These are phyloP conservation scores for Apolygus lucorum DNA, from an alignment of 1,140 invertebrate species.

Conservation along the genomic window DNA sequence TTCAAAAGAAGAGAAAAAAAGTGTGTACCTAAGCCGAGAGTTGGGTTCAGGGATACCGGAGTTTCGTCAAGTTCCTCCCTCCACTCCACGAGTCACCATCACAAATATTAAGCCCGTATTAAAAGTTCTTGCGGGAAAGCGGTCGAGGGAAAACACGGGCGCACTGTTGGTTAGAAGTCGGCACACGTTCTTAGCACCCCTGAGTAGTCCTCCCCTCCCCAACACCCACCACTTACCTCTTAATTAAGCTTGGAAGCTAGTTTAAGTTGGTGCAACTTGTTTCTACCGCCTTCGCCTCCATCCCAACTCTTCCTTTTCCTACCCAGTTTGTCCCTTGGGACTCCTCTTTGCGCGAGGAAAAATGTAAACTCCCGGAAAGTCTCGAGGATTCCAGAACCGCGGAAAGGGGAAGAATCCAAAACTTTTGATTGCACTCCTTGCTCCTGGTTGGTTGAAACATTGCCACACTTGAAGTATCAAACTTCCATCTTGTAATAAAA, in stretches of 20 bases:
- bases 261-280: constrained; percentile 15
- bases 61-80: not conserved
- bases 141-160: not conserved
- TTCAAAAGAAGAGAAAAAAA: not conserved
- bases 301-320: not conserved
- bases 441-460: too few species aligned
- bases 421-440: constrained; percentile 7
- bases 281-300: not conserved
- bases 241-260: constrained; percentile 12
- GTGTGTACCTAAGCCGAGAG: not conserved
- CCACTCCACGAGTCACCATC: not conserved
- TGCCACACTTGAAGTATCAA: too few species aligned
- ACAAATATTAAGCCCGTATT: constrained; percentile 11
- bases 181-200: constrained; percentile 14
- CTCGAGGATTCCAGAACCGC: not conserved
- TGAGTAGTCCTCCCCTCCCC: not conserved
- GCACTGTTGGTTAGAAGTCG: not conserved
- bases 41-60: not conserved
- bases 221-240: not conserved
- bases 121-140: constrained; percentile 2
- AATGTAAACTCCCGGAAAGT: constrained; percentile 4
- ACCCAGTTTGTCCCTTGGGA: not conserved
- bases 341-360: constrained; percentile 5
- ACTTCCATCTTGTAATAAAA: too few species aligned
- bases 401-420: not conserved